A percentile compares a stretch with the other conserved stretches of the same genome.
These are phyloP conservation scores for Diarsia dahlii DNA, from an alignment of 2,888 invertebrate species.

Conservation along the genomic window DNA sequence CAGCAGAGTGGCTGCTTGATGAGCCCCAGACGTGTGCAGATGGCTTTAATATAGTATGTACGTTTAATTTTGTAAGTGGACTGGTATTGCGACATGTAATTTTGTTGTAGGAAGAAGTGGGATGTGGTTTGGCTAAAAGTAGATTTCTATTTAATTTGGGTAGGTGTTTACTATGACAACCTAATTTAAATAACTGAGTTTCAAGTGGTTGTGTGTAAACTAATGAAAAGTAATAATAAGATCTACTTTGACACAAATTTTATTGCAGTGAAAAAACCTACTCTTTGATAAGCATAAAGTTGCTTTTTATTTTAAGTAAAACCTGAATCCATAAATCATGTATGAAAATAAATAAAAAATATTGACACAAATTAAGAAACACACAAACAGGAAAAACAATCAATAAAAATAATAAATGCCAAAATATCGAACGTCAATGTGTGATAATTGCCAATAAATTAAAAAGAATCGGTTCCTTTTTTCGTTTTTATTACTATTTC, in stretches of 20 bases:
- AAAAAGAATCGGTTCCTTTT: not conserved
- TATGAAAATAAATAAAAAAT: too few relatives aligned
- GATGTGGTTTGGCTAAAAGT: conserved; percentile 1
- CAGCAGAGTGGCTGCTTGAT: conserved; percentile 53
- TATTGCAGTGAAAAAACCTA: not conserved
- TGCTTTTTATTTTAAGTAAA: not conserved
- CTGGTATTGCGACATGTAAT: not conserved
- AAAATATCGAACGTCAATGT: too few relatives aligned
- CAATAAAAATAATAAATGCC: too few relatives aligned
- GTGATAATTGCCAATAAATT: not conserved
- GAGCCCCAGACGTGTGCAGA: conserved; percentile 52
- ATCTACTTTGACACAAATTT: too few relatives aligned
- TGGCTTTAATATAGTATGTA: conserved; percentile 33
- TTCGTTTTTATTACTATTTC: too few relatives aligned
- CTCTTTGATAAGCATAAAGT: not conserved
- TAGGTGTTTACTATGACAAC: not conserved
- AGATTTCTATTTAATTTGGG: not conserved
- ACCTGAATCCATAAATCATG: too few relatives aligned
- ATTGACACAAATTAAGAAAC: too few relatives aligned
- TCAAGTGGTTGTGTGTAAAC: not conserved
- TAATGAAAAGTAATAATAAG: not conserved
- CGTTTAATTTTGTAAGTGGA: conserved; percentile 7
- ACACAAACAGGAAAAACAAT: too few relatives aligned
- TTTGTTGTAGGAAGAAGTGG: not conserved
- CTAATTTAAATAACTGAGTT: not conserved